Percentiles rank a stretch among this genome's conserved stretches.
Conservation (phyloP, 2,797 vertebrate species). For the Danio choprae region DNA sequence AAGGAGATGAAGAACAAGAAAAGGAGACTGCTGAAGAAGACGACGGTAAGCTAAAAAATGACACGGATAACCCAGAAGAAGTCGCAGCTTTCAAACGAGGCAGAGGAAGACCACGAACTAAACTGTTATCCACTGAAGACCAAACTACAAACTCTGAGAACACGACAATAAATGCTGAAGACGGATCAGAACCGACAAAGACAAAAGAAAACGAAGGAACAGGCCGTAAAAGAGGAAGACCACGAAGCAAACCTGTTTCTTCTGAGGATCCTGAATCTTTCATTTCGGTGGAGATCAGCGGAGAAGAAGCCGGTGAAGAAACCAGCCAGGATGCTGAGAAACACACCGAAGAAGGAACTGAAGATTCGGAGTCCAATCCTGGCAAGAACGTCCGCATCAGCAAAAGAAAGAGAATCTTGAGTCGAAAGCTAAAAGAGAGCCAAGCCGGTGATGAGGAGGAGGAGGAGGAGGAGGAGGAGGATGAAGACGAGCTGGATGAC, state of each 20-base stretch:
- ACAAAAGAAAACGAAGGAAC: slow-evolving; percentile 34
- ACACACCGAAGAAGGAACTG: slow-evolving; percentile 25
- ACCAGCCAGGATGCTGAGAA: slow-evolving; percentile 47
- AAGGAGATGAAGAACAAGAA: slow-evolving; percentile 21
- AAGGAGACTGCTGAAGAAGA: slow-evolving; percentile 17
- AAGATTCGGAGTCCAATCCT: slow-evolving; percentile 3
- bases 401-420: slow-evolving; percentile 57
- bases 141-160: background rate
- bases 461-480: slow-evolving; percentile 14
- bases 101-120: slow-evolving; percentile 55
- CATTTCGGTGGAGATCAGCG: slow-evolving; percentile 27
- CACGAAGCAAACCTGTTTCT: slow-evolving; percentile 43
- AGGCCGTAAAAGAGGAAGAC: slow-evolving; percentile 57
- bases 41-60: background rate
- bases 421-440: slow-evolving; percentile 80
- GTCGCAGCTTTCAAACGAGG: slow-evolving; percentile 45
- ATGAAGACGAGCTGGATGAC: background rate
- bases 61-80: slow-evolving; percentile 41
- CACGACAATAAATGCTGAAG: background rate
- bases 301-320: slow-evolving; percentile 63
- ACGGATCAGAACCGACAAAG: background rate
- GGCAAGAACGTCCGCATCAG: slow-evolving; percentile 51
- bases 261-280: slow-evolving; percentile 17
- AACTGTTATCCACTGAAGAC: slow-evolving; percentile 25
- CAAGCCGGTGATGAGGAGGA: slow-evolving; percentile 65